Percentiles rank a stretch among this genome's conserved stretches.
Conservation (phyloP, 2,797 vertebrate species). For the Passerculus sandwichensis region DNA sequence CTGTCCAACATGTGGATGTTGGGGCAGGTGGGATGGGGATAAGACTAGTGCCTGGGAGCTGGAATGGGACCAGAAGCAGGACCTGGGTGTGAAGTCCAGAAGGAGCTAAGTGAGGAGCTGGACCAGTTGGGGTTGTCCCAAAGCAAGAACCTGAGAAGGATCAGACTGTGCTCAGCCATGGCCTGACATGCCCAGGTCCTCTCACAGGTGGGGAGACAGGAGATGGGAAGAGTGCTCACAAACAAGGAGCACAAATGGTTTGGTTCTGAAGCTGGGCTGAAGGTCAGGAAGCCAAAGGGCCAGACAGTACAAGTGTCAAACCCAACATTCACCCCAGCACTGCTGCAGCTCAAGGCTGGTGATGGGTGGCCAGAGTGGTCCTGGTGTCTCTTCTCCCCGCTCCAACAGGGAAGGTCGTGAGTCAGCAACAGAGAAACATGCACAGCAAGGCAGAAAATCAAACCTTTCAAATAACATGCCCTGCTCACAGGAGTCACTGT, state of each 20-base stretch:
- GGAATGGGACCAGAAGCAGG: not conserved
- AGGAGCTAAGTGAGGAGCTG: not conserved
- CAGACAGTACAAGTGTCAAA: not conserved
- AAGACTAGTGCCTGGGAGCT: not conserved
- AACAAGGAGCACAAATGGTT: fast-evolving
- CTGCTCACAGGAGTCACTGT: fast-evolving
- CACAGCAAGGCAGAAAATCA: not conserved
- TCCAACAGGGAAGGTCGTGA: fast-evolving
- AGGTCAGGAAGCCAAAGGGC: not conserved
- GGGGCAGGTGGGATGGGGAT: not conserved
- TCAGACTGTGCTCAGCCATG: not conserved
- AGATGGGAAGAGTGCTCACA: not conserved
- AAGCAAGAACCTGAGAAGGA: not conserved
- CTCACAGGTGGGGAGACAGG: not conserved
- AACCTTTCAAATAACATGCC: fast-evolving
- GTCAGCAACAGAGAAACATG: not conserved
- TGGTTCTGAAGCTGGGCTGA: not conserved
- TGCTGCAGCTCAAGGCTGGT: not conserved
- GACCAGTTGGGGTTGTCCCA: not conserved
- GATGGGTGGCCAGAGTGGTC: not conserved
- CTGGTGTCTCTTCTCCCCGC: fast-evolving
- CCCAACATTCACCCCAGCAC: fast-evolving
- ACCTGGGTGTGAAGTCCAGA: not conserved
- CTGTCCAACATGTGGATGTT: not conserved
- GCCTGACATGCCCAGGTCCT: not conserved